Evolutionary conservation across 1,140 invertebrate species (phyloP).

Genomic region (Apis cerana): DNA sequence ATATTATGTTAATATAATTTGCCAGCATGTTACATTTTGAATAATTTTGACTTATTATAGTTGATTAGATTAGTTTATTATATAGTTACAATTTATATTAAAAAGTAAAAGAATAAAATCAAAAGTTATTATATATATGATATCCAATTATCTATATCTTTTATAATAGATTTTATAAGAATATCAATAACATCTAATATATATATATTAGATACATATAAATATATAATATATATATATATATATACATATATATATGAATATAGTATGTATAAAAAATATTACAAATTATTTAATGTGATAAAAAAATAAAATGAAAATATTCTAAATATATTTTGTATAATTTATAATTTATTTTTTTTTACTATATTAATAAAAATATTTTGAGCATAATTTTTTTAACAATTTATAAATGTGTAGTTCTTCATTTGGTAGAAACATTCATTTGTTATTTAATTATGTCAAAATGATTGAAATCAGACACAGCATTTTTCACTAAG

Average conservation of each 20-base stretch:
- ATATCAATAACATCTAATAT: too few species aligned
- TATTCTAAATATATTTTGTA: neutral
- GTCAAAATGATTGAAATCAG: conserved; percentile 35
- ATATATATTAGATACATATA: neutral
- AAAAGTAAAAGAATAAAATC: neutral
- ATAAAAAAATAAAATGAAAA: neutral
- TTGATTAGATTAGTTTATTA: neutral
- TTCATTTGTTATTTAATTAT: conserved; percentile 40
- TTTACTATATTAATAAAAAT: neutral
- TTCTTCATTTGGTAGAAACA: conserved; percentile 29
- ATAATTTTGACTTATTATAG: neutral
- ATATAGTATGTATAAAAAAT: neutral
- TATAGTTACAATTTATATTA: neutral
- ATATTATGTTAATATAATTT: too few species aligned
- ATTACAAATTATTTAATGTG: neutral
- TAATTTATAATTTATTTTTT: neutral
- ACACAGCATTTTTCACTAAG: conserved; percentile 33
- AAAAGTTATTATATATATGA: neutral
- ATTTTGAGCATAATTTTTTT: neutral
- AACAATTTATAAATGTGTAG: neutral
- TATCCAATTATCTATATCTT: neutral
- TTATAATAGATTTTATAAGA: too few species aligned
- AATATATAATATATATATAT: neutral
- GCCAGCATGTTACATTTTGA: neutral
- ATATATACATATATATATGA: too few species aligned